Percentiles rank a stretch among this genome's conserved stretches.
phyloP scores from a whole-genome alignment of 1,140 invertebrate genomes.

The Drosophila nannoptera region DNA sequence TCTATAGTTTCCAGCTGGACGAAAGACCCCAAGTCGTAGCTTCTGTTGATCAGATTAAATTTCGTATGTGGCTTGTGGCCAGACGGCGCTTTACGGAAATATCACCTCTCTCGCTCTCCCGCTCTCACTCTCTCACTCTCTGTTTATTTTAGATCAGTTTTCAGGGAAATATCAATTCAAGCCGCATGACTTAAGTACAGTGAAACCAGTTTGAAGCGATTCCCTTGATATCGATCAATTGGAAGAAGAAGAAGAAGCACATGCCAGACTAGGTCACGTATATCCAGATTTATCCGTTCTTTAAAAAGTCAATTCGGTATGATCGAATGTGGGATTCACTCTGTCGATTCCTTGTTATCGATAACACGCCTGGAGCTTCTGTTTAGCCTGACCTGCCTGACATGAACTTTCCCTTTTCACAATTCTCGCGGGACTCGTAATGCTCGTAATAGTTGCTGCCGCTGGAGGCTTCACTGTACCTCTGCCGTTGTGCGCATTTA shows the following conservation, averaged over 20 bases:
- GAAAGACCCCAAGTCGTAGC: not conserved
- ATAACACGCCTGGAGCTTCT: no score
- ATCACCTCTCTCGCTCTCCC: no score
- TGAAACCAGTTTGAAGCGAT: not conserved
- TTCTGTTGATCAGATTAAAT: slow-evolving; percentile 7
- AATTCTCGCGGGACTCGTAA: no score
- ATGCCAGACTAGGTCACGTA: no score
- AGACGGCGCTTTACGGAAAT: not conserved
- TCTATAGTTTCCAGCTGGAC: slow-evolving; percentile 1
- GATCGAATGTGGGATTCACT: no score
- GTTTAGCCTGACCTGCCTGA: no score
- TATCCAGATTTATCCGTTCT: no score
- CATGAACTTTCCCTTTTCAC: no score
- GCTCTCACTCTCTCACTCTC: no score
- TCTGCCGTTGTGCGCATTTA: not conserved
- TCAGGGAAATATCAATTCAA: slow-evolving; percentile 24
- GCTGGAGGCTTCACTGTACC: not conserved
- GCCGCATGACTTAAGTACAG: slow-evolving; percentile 8
- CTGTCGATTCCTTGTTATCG: no score
- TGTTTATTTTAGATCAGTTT: slow-evolving; percentile 15
- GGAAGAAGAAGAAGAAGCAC: not conserved
- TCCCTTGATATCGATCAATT: not conserved
- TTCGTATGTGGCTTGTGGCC: slow-evolving; percentile 7
- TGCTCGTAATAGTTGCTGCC: no score
- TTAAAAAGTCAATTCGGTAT: no score